Base-by-base conservation (phyloP, 2,113 vertebrate species). In the Poeciliopsis turrubarensis region DNA sequence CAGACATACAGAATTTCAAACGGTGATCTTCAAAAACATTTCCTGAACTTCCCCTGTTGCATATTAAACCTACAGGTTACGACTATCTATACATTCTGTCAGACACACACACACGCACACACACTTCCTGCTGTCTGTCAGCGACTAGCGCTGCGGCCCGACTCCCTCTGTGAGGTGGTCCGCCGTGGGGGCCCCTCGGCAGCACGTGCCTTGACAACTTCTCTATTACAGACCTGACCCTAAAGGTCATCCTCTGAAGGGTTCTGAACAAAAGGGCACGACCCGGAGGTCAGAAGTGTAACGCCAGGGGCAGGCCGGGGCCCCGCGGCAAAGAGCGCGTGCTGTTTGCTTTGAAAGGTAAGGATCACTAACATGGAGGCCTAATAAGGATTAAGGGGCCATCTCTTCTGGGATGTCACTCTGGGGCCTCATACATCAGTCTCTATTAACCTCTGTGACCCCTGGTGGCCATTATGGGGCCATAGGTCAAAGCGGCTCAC, bases 341-440 rank as follows among this genome's bases (percentile, higher is more conserved):
- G 89, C 94, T 96, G 96, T 97, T 97, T 97, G 96, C 94, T 95
- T 95, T 95, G 92, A 93, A 91, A 95, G 94, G 94, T 94, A 93
- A 94, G 91, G 93, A 94, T 93, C 91, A 91, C 93, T 93, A 94
- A 94, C 93, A 92, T 92, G 83, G 86, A 89, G 87, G 92, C 93
- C 93, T 95, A 95, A 95, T 94, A 90, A 92, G 92, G 94, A 95
- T 95, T 95, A 95, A 92, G 93, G 89, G 94, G 93, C 93, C 89
- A 92, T 93, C 90, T 74, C 92, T 91, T 91, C 86, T 91, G 92
- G 93, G 93, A 92, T 91, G 92, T 94, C 89, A 92, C 83, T 93
- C 89, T 86, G 87, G 86, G 91, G 86, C 87, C 90, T 81, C 89
- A 81, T 90, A 91, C 90, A 93, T 95, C 92, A 94, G 82, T 90